These are phyloP conservation scores for Entomobrya multifasciata DNA, from an alignment of 2,888 invertebrate genomes.

Conservation along the genomic window DNA sequence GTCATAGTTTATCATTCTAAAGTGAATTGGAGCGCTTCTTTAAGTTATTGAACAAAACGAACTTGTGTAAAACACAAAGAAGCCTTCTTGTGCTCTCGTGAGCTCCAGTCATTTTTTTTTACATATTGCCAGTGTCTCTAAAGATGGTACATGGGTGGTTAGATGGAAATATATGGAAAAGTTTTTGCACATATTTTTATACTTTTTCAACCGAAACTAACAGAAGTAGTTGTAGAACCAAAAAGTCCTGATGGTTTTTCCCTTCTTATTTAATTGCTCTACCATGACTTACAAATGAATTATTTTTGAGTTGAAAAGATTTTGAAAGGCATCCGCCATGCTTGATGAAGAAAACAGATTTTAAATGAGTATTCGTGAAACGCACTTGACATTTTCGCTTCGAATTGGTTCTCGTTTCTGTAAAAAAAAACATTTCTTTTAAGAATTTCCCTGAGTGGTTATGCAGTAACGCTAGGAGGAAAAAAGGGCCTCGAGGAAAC, in stretches of 20 bases:
- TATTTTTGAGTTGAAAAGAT: constrained; percentile 3
- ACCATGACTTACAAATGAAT: constrained; percentile 17
- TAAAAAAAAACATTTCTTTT: too few relatives aligned
- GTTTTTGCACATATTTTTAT: background rate
- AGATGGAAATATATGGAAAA: background rate
- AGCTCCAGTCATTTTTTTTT: too few relatives aligned
- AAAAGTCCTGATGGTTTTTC: constrained; percentile 20
- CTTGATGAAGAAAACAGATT: background rate
- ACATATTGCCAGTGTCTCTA: too few relatives aligned
- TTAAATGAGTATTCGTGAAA: background rate
- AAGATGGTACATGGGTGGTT: too few relatives aligned
- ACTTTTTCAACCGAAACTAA: background rate
- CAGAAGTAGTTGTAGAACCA: background rate
- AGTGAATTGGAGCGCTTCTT: constrained; percentile 14
- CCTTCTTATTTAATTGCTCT: background rate
- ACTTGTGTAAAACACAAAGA: background rate
- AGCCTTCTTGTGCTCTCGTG: too few relatives aligned
- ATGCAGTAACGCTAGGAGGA: too few relatives aligned
- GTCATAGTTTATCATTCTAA: background rate
- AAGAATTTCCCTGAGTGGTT: too few relatives aligned
- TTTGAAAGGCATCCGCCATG: background rate
- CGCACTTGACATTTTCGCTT: too few relatives aligned
- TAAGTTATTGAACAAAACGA: background rate
- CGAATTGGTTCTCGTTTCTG: too few relatives aligned
- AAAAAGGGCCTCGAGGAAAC: too few relatives aligned